A percentile compares a stretch with the other conserved stretches of the same genome.
phyloP scores from a whole-genome alignment of 2,797 vertebrate genomes.

The Enoplosus armatus region DNA sequence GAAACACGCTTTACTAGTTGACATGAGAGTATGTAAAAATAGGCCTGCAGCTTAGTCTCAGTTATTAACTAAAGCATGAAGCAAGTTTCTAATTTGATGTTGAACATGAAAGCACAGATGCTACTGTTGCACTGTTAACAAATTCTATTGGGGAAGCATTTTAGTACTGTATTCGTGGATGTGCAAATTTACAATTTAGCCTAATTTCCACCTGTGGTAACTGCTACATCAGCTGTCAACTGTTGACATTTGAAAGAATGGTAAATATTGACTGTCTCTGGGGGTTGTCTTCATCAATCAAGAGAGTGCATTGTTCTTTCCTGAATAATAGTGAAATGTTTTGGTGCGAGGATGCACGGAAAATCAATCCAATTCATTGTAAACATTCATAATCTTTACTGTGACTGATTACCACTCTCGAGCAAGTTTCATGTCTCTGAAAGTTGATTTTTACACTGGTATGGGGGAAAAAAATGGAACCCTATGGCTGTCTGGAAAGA shows the following conservation, averaged over 20 bases:
- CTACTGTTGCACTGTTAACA: background rate
- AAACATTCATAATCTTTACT: background rate
- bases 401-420: background rate
- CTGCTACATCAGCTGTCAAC: too few species aligned
- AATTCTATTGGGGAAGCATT: background rate
- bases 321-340: background rate
- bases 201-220: background rate
- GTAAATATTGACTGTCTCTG: rapidly evolving
- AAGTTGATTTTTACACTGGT: background rate
- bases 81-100: background rate
- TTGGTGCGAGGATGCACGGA: background rate
- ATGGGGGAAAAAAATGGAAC: background rate
- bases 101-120: background rate
- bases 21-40: background rate
- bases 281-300: background rate
- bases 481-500: background rate
- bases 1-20: background rate
- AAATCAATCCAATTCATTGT: too few species aligned
- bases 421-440: background rate
- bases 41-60: background rate
- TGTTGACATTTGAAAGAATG: background rate
- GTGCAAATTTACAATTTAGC: background rate
- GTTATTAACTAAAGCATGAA: background rate
- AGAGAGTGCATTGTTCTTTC: background rate
- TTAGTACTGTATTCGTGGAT: background rate